Evolutionary conservation across 2,888 invertebrate genomes (phyloP).

Genomic region (Nomada fabriciana): DNA sequence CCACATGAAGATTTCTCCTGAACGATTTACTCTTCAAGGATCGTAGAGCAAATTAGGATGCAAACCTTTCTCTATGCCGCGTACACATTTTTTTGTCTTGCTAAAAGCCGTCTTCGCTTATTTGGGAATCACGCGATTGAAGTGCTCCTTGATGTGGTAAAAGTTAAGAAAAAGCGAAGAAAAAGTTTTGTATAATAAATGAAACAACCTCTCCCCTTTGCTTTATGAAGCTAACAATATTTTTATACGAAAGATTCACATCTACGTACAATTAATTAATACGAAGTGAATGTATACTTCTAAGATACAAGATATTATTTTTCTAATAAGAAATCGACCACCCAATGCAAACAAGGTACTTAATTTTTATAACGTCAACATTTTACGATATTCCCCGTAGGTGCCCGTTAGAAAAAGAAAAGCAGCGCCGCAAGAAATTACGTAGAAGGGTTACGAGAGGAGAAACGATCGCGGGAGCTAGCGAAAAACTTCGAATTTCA

Average conservation of each 20-base stretch:
- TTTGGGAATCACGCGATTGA: background rate
- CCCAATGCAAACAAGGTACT: background rate
- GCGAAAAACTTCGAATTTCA: conserved; percentile 54
- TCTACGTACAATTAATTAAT: no score
- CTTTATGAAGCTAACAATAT: no score
- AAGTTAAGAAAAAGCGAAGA: background rate
- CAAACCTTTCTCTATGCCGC: conserved; percentile 21
- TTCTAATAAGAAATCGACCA: no score
- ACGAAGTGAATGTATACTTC: no score
- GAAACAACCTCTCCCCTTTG: no score
- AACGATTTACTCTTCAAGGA: conserved; percentile 55
- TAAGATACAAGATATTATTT: no score
- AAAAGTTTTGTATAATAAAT: background rate
- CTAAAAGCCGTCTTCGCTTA: conserved; percentile 26
- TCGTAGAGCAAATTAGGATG: conserved; percentile 41
- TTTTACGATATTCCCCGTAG: background rate
- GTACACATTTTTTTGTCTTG: conserved; percentile 8
- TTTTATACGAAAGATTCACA: no score
- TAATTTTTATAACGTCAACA: background rate
- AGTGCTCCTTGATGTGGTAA: background rate
- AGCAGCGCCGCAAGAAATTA: conserved; percentile 31
- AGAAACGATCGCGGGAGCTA: conserved; percentile 15
- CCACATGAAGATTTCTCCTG: conserved; percentile 32
- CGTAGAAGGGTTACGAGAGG: conserved; percentile 37
- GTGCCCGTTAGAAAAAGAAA: conserved; percentile 24